Conservation (phyloP, 2,888 invertebrate genomes). For the Tinea semifulvella region DNA sequence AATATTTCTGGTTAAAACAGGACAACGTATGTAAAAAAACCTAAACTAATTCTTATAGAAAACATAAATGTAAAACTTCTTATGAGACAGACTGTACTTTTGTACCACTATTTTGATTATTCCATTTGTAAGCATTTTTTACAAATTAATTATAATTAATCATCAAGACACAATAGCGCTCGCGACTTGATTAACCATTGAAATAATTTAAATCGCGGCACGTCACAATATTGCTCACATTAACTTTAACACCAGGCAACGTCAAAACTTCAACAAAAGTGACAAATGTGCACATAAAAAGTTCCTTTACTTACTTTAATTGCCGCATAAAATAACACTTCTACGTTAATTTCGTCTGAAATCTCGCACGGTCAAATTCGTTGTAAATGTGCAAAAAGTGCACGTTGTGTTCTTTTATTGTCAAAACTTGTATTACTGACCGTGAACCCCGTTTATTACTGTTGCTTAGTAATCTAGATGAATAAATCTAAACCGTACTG, state of each 20-base stretch:
- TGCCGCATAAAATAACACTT: conserved; percentile 40
- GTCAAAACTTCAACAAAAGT: not conserved
- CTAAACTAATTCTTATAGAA: too few relatives aligned
- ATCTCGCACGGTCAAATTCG: conserved; percentile 47
- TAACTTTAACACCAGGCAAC: not conserved
- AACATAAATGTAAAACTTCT: too few relatives aligned
- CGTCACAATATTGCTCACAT: too few relatives aligned
- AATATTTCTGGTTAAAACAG: too few relatives aligned
- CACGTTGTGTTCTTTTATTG: too few relatives aligned
- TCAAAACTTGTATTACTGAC: not conserved
- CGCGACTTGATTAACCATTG: not conserved
- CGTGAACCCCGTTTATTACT: not conserved
- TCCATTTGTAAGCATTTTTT: too few relatives aligned
- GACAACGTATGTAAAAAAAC: too few relatives aligned
- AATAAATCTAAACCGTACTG: too few relatives aligned
- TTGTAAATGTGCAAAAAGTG: conserved; percentile 9
- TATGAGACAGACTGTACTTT: too few relatives aligned
- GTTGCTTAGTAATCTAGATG: conserved; percentile 5
- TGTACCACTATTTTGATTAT: too few relatives aligned
- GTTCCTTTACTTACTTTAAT: conserved; percentile 43
- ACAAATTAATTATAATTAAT: not conserved
- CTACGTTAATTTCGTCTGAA: conserved; percentile 46
- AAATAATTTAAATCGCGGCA: conserved; percentile 1
- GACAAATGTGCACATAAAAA: conserved; percentile 31
- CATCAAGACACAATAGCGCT: conserved; percentile 2